Conservation (phyloP, 2,113 vertebrate genomes). For the Dermatemys mawii region DNA sequence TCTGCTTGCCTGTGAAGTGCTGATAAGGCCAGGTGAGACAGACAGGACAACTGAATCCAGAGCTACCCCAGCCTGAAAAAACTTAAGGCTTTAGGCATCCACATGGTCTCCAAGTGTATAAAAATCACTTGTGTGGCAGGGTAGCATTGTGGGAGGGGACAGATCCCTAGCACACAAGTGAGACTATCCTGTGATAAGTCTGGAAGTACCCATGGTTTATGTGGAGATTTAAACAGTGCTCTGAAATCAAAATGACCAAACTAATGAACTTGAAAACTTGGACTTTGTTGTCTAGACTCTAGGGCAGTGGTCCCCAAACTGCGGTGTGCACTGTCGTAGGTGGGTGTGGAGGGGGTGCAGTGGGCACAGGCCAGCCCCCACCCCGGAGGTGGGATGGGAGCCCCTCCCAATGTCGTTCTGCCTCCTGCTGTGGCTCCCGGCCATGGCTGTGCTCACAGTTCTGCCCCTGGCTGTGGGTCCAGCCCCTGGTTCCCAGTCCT, state of each 20-base stretch:
- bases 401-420: too few relatives aligned
- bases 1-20: background rate
- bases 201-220: background rate
- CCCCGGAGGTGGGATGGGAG: too few relatives aligned
- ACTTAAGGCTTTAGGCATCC: background rate
- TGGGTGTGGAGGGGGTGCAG: too few relatives aligned
- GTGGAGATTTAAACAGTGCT: constrained; percentile 18
- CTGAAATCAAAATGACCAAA: background rate
- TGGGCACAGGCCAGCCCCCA: too few relatives aligned
- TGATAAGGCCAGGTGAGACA: background rate
- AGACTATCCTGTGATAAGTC: background rate
- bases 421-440: too few relatives aligned
- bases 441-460: too few relatives aligned
- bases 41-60: background rate
- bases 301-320: background rate
- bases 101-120: background rate
- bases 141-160: accelerated
- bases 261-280: background rate
- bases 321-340: too few relatives aligned
- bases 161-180: background rate
- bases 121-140: background rate
- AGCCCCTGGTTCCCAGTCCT: too few relatives aligned
- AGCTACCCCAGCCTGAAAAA: background rate
- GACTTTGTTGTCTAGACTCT: background rate
- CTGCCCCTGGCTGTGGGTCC: too few relatives aligned